Evolutionary conservation across 2,888 invertebrate species (phyloP), one percentile per base, ranked within the genome.

Genomic region (Athetis lepigone): DNA sequence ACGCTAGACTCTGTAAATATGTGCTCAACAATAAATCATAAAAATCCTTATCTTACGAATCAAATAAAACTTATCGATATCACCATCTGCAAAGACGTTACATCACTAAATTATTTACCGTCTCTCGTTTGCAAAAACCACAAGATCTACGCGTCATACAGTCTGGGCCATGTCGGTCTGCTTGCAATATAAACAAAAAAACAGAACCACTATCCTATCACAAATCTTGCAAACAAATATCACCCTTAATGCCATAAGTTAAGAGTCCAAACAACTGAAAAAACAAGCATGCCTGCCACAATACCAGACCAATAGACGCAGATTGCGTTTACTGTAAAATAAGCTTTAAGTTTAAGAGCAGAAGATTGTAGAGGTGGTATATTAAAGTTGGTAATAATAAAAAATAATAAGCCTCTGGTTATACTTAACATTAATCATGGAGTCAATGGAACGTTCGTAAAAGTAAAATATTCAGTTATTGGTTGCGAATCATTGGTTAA

Each of bases 71-170:
- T 57, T 71, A 77, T 66, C 71, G 70, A 79, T 36, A 66, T 56
- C 56, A 29, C 64, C 37, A 73, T 69, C 55, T 23, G 54, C 27
- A 50, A 40, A 56, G 27, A 39, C 13, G 39, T 59, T 40, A 72
- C 90, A 84, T 78, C 90, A 88, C 91, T 92, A 90, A 77, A 82
- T 77, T 85, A 85, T 88, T 88, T 89, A 84, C 88, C 77, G 85
- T 83, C 82, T 80, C 76, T 77, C 85, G 83, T 88, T 90, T 88
- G 92, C 90, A 91, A 91, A 92, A 92, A 92, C 90, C 86, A 79
- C 90, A 89, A 86, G 87, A 85, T 84, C 85, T 85, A 84, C 89
- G 92, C 93, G 93, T 92, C 93, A 92, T 89, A 92, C 93, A 90
- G 93, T 93, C 93, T 93, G 85, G 87, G 73, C 81, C 80, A 79